These are phyloP conservation scores for Campylorhamphus procurvoides DNA, from an alignment of 2,113 vertebrate genomes.

Conservation along the genomic window DNA sequence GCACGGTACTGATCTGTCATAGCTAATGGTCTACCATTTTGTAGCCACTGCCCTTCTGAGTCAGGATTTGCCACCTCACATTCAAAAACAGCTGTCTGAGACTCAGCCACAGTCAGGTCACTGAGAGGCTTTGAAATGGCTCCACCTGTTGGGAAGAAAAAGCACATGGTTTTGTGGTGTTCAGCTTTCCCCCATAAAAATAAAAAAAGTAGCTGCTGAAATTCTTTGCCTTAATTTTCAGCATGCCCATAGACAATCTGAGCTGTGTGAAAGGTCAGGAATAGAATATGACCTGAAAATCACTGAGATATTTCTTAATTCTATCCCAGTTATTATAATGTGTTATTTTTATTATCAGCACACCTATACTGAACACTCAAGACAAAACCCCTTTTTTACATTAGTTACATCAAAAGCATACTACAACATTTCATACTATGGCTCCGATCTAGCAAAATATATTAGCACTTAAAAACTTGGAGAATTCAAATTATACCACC, in stretches of 20 bases:
- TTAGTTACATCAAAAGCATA: neutral
- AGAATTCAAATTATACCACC: neutral
- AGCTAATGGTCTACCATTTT: slow-evolving; percentile 82
- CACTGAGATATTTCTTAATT: neutral
- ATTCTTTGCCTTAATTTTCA: neutral
- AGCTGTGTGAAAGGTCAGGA: neutral
- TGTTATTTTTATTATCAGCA: neutral
- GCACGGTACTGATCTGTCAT: slow-evolving; percentile 82
- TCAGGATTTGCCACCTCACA: slow-evolving; percentile 93
- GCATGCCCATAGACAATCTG: neutral
- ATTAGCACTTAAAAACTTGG: neutral
- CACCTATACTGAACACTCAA: neutral
- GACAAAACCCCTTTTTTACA: neutral
- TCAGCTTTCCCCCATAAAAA: neutral
- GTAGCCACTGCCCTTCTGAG: slow-evolving; percentile 89
- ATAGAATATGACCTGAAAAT: neutral
- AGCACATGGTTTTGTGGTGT: neutral
- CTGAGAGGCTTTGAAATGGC: slow-evolving; percentile 94
- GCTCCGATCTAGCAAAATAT: neutral
- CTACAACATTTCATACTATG: neutral
- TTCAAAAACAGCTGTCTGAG: slow-evolving; percentile 90
- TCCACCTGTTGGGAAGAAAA: slow-evolving; percentile 80
- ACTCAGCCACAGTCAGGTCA: slow-evolving; percentile 92
- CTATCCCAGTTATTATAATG: neutral
- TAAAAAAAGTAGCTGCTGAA: neutral